Evolutionary conservation across 2,888 invertebrate genomes (phyloP).

Genomic region (Nomada ruficornis): DNA sequence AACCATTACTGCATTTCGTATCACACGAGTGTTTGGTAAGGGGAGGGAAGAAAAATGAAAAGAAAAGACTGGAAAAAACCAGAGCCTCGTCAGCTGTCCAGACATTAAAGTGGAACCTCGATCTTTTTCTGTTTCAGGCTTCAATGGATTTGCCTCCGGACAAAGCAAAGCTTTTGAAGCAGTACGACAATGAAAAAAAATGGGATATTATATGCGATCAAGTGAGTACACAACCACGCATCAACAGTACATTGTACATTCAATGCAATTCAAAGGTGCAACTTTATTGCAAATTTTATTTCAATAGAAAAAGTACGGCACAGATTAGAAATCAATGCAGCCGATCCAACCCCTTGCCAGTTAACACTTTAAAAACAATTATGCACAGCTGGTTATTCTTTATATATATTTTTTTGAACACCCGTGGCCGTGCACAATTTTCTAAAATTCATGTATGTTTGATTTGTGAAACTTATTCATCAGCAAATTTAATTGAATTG

Average conservation of each 20-base stretch:
- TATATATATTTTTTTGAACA: too few species aligned
- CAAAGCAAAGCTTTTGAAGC: constrained; percentile 97
- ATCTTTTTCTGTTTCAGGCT: constrained; percentile 89
- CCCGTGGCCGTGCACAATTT: too few species aligned
- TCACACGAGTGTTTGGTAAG: not conserved
- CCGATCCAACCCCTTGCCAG: too few species aligned
- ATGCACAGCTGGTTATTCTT: too few species aligned
- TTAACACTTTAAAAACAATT: too few species aligned
- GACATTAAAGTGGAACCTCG: constrained; percentile 39
- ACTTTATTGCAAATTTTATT: too few species aligned
- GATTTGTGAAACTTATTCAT: too few species aligned
- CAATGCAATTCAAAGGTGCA: too few species aligned
- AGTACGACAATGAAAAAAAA: constrained; percentile 99
- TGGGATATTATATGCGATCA: constrained; percentile 99
- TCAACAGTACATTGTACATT: not conserved
- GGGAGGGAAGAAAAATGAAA: not conserved
- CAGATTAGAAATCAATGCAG: too few species aligned
- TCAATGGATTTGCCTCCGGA: constrained; percentile 99
- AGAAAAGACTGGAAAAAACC: not conserved
- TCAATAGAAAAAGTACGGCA: too few species aligned
- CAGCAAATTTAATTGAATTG: too few species aligned
- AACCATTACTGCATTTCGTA: constrained; percentile 9
- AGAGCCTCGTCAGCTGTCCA: not conserved
- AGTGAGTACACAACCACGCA: constrained; percentile 85
- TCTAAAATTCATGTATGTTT: too few species aligned